These are phyloP conservation scores for Adoxophyes honmai DNA, from an alignment of 1,140 invertebrate species.

Conservation along the genomic window DNA sequence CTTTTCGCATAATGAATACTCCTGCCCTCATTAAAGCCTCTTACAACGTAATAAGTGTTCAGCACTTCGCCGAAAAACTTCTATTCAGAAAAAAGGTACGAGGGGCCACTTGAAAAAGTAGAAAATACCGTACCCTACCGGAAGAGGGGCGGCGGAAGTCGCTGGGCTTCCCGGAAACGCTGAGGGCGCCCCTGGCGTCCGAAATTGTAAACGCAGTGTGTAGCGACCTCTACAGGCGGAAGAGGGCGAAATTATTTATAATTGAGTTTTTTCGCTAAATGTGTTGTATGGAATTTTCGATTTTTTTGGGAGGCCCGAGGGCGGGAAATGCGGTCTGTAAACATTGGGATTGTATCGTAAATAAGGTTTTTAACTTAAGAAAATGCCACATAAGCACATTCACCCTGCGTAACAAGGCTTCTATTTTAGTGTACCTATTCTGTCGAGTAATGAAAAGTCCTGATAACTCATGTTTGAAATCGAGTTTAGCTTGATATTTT, in stretches of 20 bases:
- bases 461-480: too few relatives aligned
- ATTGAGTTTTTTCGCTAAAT: conserved; percentile 9
- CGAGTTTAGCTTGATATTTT: too few relatives aligned
- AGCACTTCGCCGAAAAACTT: conserved; percentile 9
- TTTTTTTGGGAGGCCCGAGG: too few relatives aligned
- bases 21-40: conserved; percentile 3
- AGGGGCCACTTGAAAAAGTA: conserved; percentile 61
- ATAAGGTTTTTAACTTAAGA: too few relatives aligned
- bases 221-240: conserved; percentile 1
- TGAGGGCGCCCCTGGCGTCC: conserved; percentile 49
- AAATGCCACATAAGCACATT: too few relatives aligned
- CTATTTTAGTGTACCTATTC: too few relatives aligned
- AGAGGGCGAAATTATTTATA: conserved; percentile 3
- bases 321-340: too few relatives aligned
- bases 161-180: conserved; percentile 65
- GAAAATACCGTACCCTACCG: conserved; percentile 62
- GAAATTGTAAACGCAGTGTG: conserved; percentile 58
- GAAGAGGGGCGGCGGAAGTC: conserved; percentile 65
- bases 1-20: conserved; percentile 10
- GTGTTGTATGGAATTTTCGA: neutral
- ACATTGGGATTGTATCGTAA: too few relatives aligned
- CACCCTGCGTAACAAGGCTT: too few relatives aligned
- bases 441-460: too few relatives aligned
- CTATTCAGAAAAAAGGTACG: conserved; percentile 24
- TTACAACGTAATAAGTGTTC: conserved; percentile 7